phyloP scores from a whole-genome alignment of 2,888 invertebrate genomes.

The Caenorhabditis uteleia region DNA sequence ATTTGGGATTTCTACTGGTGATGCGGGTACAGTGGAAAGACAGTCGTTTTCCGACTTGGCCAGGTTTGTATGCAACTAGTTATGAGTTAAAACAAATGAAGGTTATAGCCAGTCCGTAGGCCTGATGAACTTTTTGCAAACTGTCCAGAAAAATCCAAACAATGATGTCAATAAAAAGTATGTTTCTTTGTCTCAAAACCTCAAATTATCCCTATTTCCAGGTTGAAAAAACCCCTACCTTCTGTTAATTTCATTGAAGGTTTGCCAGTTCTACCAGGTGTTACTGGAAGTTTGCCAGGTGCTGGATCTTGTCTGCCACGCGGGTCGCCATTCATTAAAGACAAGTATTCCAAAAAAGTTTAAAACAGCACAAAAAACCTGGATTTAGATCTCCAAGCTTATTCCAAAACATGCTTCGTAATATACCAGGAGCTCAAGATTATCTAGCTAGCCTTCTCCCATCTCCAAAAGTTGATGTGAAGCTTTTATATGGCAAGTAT shows the following conservation, averaged over 20 bases:
- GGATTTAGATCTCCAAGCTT: conserved; percentile 58
- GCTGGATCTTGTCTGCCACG: conserved; percentile 58
- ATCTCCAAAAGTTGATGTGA: conserved; percentile 46
- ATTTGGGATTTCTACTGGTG: conserved; percentile 54
- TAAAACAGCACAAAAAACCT: conserved; percentile 1
- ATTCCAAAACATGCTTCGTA: conserved; percentile 57
- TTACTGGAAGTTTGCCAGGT: conserved; percentile 57
- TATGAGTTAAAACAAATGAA: too few species aligned
- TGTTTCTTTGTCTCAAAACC: conserved; percentile 3
- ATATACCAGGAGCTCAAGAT: conserved; percentile 61
- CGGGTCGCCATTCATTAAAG: conserved; percentile 52
- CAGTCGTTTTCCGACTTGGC: conserved; percentile 54
- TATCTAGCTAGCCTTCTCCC: conserved; percentile 55
- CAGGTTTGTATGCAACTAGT: conserved; percentile 28
- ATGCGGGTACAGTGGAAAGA: conserved; percentile 50
- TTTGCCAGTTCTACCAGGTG: conserved; percentile 57
- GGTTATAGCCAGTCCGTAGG: conserved; percentile 54
- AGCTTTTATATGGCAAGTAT: conserved; percentile 53
- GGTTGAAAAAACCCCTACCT: conserved; percentile 45
- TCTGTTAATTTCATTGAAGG: conserved; percentile 54
- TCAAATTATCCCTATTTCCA: conserved; percentile 13
- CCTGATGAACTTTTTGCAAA: conserved; percentile 50
- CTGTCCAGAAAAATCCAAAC: conserved; percentile 52
- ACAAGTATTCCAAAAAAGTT: conserved; percentile 22
- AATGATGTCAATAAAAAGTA: conserved; percentile 49